Evolutionary conservation across 2,888 invertebrate species (phyloP).

Genomic region (Pyrrhia umbra): DNA sequence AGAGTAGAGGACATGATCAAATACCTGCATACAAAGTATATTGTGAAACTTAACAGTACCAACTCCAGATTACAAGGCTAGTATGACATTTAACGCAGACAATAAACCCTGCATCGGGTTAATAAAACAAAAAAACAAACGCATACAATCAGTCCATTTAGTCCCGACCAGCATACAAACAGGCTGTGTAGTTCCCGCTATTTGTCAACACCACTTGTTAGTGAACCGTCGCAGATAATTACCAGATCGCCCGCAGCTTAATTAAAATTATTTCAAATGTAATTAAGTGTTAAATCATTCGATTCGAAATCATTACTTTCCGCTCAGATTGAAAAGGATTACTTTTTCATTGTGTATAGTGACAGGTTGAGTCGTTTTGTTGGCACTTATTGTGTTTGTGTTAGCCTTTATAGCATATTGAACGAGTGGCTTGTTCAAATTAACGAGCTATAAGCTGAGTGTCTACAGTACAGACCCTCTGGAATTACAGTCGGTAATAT

Average conservation of each 20-base stretch:
- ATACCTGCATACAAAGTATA: too few species aligned
- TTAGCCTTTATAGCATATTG: conserved; percentile 24
- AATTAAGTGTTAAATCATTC: conserved; percentile 49
- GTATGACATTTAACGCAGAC: neutral
- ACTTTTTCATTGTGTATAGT: conserved; percentile 8
- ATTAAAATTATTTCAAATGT: conserved; percentile 49
- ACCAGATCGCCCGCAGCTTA: conserved; percentile 44
- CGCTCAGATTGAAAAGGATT: conserved; percentile 1
- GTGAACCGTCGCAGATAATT: conserved; percentile 20
- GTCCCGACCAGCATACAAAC: neutral
- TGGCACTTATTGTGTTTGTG: conserved; percentile 22
- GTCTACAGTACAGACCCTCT: conserved; percentile 1
- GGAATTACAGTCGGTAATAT: conserved; percentile 1
- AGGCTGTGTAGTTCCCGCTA: neutral
- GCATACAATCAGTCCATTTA: neutral
- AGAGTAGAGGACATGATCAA: too few species aligned
- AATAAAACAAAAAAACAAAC: neutral
- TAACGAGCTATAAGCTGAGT: conserved; percentile 34
- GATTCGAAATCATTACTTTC: conserved; percentile 24
- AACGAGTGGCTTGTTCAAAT: conserved; percentile 30
- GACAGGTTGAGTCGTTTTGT: conserved; percentile 33
- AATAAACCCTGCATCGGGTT: neutral
- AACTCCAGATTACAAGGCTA: neutral
- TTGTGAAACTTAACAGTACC: too few species aligned
- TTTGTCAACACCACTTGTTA: conserved; percentile 28